A percentile compares a stretch with the other conserved stretches of the same genome.
These are phyloP conservation scores for Drosophila dives DNA, from an alignment of 2,888 invertebrate genomes.

Conservation along the genomic window DNA sequence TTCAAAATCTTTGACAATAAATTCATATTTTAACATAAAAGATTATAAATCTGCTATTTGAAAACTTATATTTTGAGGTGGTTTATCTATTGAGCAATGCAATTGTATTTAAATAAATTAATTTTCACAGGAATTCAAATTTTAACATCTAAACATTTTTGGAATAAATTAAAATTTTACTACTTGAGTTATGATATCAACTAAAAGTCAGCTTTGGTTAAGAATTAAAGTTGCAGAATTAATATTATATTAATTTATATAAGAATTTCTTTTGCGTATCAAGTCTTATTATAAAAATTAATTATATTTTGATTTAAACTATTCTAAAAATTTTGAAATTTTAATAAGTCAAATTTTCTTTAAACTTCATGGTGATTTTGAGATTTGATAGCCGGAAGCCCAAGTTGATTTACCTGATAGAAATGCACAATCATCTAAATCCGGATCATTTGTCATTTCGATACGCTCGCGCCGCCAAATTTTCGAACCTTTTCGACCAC, in stretches of 20 bases:
- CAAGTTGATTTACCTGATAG: conserved; percentile 89
- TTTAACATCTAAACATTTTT: not conserved
- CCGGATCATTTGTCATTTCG: conserved; percentile 93
- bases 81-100: too few relatives aligned
- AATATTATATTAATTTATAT: not conserved
- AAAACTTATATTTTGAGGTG: not conserved
- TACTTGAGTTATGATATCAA: not conserved
- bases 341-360: not conserved
- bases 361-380: not conserved
- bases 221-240: not conserved
- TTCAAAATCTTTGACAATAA: not conserved
- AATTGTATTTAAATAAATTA: not conserved
- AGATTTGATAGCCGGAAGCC: not conserved
- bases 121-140: not conserved
- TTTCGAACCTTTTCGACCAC: conserved; percentile 84
- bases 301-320: not conserved
- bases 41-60: not conserved
- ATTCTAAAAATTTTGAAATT: not conserved
- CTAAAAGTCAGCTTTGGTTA: not conserved
- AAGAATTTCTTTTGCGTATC: not conserved
- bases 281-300: not conserved
- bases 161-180: not conserved
- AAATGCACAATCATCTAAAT: conserved; percentile 96
- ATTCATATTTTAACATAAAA: not conserved
- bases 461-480: conserved; percentile 86